Conservation (phyloP, 2,113 vertebrate species). For the Dicentrarchus labrax region DNA sequence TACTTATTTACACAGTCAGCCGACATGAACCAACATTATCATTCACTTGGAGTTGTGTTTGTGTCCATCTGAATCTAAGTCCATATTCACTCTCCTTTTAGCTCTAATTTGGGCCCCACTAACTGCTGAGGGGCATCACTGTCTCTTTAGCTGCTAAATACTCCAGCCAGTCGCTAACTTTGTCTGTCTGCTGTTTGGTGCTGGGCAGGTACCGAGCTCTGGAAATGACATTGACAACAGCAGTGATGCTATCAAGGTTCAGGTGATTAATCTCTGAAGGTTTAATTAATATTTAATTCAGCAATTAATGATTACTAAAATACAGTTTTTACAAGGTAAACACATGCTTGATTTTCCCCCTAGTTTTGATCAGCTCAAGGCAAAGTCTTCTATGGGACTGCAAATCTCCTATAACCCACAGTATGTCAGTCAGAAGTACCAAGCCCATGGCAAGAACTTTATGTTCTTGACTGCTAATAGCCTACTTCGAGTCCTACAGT, state of each 20-base stretch:
- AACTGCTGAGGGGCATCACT: too few relatives aligned
- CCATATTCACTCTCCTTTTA: not conserved
- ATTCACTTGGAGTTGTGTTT: not conserved
- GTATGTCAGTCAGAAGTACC: not conserved
- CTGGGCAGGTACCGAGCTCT: too few relatives aligned
- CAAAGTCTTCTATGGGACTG: not conserved
- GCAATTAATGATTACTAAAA: not conserved
- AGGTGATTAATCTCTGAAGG: not conserved
- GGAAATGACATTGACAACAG: too few relatives aligned
- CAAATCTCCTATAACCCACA: not conserved
- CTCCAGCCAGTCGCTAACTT: not conserved
- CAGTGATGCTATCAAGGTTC: too few relatives aligned
- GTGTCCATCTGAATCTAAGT: not conserved
- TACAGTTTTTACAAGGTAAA: not conserved
- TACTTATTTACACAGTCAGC: too few relatives aligned
- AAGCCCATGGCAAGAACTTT: not conserved
- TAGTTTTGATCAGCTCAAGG: not conserved
- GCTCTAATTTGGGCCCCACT: not conserved
- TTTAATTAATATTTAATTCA: not conserved
- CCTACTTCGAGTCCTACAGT: not conserved
- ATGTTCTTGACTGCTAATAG: constrained; percentile 1
- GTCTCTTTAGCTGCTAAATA: not conserved
- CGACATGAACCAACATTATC: not conserved
- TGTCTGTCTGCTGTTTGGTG: not conserved
- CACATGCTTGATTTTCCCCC: not conserved